Evolutionary conservation across 2,888 invertebrate species (phyloP), one percentile per base, ranked within the genome.

Genomic region (Luperina testacea): DNA sequence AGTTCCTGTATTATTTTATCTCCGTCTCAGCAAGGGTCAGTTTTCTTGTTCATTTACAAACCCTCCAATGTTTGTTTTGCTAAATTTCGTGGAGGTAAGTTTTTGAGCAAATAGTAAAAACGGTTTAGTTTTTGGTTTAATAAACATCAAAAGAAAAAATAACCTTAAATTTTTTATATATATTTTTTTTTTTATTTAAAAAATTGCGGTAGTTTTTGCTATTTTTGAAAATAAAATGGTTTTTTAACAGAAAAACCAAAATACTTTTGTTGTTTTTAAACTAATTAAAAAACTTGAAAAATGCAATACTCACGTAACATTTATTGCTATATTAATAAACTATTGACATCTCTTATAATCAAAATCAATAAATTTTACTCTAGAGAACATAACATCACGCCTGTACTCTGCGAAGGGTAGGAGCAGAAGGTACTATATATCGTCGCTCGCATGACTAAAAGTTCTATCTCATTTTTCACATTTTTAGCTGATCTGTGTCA

Each of bases 1-100:
- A 76, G 61, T 70, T 84, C 70, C 15, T 78, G 51, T 72, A 80
- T 76, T 82, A 78, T 85, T 80, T 89, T 83, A 87, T 89, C 81
- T 78, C n/a, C 53, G 83, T 68, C 78, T 67, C 72, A 69, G 68
- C 79, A 81, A 87, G 70, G 81, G 76, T 83, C 81, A 85, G 82
- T 82, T 83, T 78, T 83, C 82, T 89, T 82, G 68, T 76, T 84
- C 67, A 74, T 69, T 76, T 80, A 77, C 53, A 76, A 78, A 69
- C 24, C n/a, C 63, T 77, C 15, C 70, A 78, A 77, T 77, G 57
- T 84, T 84, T 77, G 79, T 83, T 70, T 86, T 78, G 81, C 82
- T 32, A 83, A 82, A 83, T 81, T 72, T 79, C 57, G 77, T 83
- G 11, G 13, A 42, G n/a, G 17, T 27, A 72, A 38, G 59, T 63